These are phyloP conservation scores for Chloroclystis v-ata DNA, from an alignment of 2,888 invertebrate genomes.

Conservation along the genomic window DNA sequence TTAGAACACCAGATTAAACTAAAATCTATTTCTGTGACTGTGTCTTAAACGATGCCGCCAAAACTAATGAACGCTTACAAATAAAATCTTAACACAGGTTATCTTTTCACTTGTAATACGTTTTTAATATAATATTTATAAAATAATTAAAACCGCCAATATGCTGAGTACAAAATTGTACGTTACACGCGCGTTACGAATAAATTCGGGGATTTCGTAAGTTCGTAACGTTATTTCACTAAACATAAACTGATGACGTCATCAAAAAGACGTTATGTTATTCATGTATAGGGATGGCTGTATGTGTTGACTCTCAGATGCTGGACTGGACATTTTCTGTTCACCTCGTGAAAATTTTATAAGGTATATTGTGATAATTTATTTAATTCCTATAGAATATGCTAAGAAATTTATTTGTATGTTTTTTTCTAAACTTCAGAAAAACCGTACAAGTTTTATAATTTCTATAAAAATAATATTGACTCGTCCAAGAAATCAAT, in stretches of 20 bases:
- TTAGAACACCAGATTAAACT: constrained; percentile 20
- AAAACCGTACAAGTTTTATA: too few species aligned
- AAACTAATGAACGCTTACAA: constrained; percentile 53
- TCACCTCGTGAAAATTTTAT: too few species aligned
- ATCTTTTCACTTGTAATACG: constrained; percentile 14
- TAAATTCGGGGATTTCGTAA: constrained; percentile 60
- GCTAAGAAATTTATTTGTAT: too few species aligned
- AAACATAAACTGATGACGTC: constrained; percentile 75
- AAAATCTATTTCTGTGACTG: constrained; percentile 72
- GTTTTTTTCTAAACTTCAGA: too few species aligned
- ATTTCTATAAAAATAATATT: too few species aligned
- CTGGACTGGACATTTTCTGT: too few species aligned
- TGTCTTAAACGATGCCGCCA: constrained; percentile 72
- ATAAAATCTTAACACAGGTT: constrained; percentile 31
- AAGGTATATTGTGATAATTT: too few species aligned
- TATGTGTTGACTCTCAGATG: too few species aligned
- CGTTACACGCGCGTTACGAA: constrained; percentile 35
- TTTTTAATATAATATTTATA: constrained; percentile 5
- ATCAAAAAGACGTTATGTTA: constrained; percentile 50
- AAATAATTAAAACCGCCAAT: constrained; percentile 20
- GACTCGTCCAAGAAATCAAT: too few species aligned
- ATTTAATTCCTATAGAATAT: too few species aligned
- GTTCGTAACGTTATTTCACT: constrained; percentile 59
- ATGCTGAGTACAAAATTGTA: constrained; percentile 37
- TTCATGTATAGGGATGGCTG: constrained; percentile 9